phyloP scores from a whole-genome alignment of 2,113 vertebrate species.

The Pluvialis apricaria region DNA sequence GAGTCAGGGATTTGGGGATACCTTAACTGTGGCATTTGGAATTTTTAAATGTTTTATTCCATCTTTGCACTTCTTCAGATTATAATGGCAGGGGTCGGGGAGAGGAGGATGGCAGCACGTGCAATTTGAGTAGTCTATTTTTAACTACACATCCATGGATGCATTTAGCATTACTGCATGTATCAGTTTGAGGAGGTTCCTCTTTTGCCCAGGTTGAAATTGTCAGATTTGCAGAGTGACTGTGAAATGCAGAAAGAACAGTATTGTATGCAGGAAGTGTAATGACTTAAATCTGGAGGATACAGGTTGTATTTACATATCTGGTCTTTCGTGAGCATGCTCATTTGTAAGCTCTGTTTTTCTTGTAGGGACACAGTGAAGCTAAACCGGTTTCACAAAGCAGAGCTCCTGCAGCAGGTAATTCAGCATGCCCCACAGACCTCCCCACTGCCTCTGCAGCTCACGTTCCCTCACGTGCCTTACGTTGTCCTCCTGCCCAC shows the following conservation, averaged over 20 bases:
- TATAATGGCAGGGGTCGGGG: background rate
- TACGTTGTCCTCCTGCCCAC: background rate
- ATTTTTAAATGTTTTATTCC: background rate
- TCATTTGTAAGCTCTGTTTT: background rate
- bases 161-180: background rate
- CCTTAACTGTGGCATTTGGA: background rate
- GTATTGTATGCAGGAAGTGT: background rate
- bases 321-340: background rate
- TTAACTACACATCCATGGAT: background rate
- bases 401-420: background rate
- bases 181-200: background rate
- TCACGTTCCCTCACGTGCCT: rapidly evolving
- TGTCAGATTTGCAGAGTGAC: background rate
- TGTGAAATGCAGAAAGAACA: background rate
- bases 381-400: background rate
- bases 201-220: background rate
- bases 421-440: background rate
- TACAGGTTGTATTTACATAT: background rate
- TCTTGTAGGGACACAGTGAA: background rate
- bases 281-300: background rate
- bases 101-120: background rate
- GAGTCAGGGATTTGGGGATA: background rate
- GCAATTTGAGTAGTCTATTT: background rate
- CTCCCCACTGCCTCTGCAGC: background rate
- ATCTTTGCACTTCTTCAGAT: background rate